These are phyloP conservation scores for Melipona bicolor DNA, from an alignment of 2,888 invertebrate species.

Conservation along the genomic window DNA sequence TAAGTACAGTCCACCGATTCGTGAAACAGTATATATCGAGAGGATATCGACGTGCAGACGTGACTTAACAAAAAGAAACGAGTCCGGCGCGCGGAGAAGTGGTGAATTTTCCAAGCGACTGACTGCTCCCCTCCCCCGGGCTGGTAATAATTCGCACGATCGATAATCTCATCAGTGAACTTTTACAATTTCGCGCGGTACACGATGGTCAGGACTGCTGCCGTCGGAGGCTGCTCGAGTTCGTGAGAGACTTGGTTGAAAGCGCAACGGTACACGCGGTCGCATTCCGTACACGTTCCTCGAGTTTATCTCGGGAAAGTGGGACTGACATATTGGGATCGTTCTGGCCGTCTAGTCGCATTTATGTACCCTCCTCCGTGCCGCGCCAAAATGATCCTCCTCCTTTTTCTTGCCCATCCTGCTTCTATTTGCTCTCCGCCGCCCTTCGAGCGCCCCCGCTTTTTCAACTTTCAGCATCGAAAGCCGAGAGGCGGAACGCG, in stretches of 20 bases:
- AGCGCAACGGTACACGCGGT: constrained; percentile 36
- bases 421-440: constrained; percentile 39
- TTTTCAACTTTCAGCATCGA: constrained; percentile 8
- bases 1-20: too few relatives aligned
- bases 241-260: constrained; percentile 8
- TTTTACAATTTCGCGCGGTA: constrained; percentile 60
- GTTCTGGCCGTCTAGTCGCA: constrained; percentile 79
- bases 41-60: too few relatives aligned
- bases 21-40: too few relatives aligned
- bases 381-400: constrained; percentile 63
- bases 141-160: constrained; percentile 48
- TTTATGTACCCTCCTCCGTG: constrained; percentile 75
- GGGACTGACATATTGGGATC: constrained; percentile 82
- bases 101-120: constrained; percentile 28
- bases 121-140: not conserved
- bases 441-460: constrained; percentile 8
- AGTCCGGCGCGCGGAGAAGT: not conserved
- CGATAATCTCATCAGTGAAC: constrained; percentile 61
- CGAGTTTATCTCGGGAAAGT: constrained; percentile 79
- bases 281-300: constrained; percentile 79
- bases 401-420: constrained; percentile 57
- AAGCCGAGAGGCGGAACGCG: not conserved
- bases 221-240: too few relatives aligned
- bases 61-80: not conserved
- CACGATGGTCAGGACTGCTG: not conserved